Evolutionary conservation across 2,888 invertebrate genomes (phyloP).

Genomic region (Apotomis capreana): DNA sequence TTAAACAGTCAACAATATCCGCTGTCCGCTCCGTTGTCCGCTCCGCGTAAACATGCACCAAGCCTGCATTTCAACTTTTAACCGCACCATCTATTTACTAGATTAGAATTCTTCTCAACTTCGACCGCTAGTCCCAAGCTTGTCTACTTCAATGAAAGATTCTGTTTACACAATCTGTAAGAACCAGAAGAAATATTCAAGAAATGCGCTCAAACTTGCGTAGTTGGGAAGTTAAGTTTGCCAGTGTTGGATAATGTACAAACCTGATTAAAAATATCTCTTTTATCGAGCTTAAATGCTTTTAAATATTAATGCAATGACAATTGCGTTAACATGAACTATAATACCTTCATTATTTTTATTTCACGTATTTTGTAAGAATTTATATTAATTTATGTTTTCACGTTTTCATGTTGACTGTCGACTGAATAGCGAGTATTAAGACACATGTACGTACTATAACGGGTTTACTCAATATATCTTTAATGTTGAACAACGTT

Average conservation of each 20-base stretch:
- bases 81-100: slow-evolving; percentile 23
- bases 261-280: slow-evolving; percentile 24
- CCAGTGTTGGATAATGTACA: slow-evolving; percentile 4
- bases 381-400: too few relatives aligned
- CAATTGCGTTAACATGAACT: too few relatives aligned
- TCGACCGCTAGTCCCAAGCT: slow-evolving; percentile 16
- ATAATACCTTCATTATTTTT: too few relatives aligned
- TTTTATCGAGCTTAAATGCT: not conserved
- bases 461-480: too few relatives aligned
- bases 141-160: slow-evolving; percentile 13
- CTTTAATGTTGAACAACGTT: too few relatives aligned
- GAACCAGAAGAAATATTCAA: slow-evolving; percentile 28
- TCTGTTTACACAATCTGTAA: slow-evolving; percentile 35
- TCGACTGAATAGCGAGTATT: too few relatives aligned
- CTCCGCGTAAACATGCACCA: not conserved
- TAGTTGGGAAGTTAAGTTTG: slow-evolving; percentile 32
- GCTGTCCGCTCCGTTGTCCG: not conserved
- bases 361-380: too few relatives aligned
- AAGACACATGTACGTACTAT: too few relatives aligned
- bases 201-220: slow-evolving; percentile 34
- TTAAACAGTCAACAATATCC: too few relatives aligned
- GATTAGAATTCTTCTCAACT: slow-evolving; percentile 39
- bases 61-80: not conserved
- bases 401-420: too few relatives aligned
- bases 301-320: not conserved